These are phyloP conservation scores for Sepiola atlantica DNA, from an alignment of 2,888 invertebrate species.

Conservation along the genomic window DNA sequence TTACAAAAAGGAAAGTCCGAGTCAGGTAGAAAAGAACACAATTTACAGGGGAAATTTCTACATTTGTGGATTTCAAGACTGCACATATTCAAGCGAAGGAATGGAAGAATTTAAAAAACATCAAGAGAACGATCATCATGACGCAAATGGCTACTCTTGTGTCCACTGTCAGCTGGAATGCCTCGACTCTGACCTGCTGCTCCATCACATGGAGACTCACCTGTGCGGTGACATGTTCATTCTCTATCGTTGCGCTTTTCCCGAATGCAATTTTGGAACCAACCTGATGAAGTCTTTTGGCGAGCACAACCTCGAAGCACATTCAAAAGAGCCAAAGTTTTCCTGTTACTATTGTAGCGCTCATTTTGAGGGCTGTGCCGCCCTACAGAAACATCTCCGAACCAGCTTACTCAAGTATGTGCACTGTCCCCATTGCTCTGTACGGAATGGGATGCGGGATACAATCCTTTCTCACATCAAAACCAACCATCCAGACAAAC, in stretches of 20 bases:
- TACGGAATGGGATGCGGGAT: conserved; percentile 59
- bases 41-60: conserved; percentile 56
- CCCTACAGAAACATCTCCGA: conserved; percentile 60
- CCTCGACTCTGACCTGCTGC: conserved; percentile 61
- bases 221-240: conserved; percentile 59
- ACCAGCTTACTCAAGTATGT: conserved; percentile 65
- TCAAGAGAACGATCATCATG: conserved; percentile 57
- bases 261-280: conserved; percentile 62
- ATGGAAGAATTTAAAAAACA: conserved; percentile 62
- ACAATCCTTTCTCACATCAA: conserved; percentile 62
- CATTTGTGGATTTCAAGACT: conserved; percentile 64
- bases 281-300: conserved; percentile 61
- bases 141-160: conserved; percentile 60
- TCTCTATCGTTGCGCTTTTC: conserved; percentile 61
- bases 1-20: background rate
- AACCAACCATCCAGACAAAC: conserved; percentile 62
- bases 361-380: conserved; percentile 54
- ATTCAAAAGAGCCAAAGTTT: conserved; percentile 54
- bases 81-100: conserved; percentile 59
- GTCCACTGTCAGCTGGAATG: conserved; percentile 65
- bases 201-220: conserved; percentile 63
- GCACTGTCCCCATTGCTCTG: conserved; percentile 64
- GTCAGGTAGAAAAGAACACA: background rate
- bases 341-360: conserved; percentile 63
- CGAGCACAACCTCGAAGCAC: conserved; percentile 60